Evolutionary conservation across 1,140 invertebrate genomes (phyloP).

Genomic region (Pseudomyrmex concolor): DNA sequence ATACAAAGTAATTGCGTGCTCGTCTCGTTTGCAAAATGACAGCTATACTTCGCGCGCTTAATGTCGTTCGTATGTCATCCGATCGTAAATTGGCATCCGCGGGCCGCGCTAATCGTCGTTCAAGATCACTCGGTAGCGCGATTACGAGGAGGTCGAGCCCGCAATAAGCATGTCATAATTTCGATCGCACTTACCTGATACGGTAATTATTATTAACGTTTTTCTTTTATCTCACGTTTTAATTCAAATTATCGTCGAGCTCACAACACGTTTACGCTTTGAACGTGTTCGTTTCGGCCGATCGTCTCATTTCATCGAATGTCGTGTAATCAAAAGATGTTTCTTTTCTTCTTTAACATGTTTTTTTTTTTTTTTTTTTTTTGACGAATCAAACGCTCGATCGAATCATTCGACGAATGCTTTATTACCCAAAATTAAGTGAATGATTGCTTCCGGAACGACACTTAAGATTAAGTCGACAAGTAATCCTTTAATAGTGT

Average conservation of each 20-base stretch:
- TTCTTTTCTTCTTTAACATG: conserved; percentile 1
- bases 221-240: conserved; percentile 24
- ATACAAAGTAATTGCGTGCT: conserved; percentile 39
- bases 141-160: conserved; percentile 25
- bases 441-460: conserved; percentile 15
- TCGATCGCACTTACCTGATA: background rate
- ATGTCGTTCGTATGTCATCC: conserved; percentile 11
- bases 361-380: conserved; percentile 4
- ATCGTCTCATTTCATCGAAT: background rate
- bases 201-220: conserved; percentile 39
- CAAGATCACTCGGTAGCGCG: conserved; percentile 32
- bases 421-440: conserved; percentile 1
- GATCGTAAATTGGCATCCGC: conserved; percentile 44
- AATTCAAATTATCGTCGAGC: conserved; percentile 51
- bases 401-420: background rate
- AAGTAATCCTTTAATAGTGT: conserved; percentile 49
- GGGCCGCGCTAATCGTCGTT: conserved; percentile 28
- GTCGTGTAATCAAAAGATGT: conserved; percentile 11
- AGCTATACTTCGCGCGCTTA: conserved; percentile 24
- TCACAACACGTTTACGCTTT: conserved; percentile 40
- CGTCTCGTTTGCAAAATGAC: conserved; percentile 32
- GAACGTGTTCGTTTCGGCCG: background rate
- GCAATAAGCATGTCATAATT: conserved; percentile 50
- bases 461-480: conserved; percentile 9
- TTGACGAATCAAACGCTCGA: background rate